These are phyloP conservation scores for Criorhina ranunculi DNA, from an alignment of 2,888 invertebrate genomes.

Conservation along the genomic window DNA sequence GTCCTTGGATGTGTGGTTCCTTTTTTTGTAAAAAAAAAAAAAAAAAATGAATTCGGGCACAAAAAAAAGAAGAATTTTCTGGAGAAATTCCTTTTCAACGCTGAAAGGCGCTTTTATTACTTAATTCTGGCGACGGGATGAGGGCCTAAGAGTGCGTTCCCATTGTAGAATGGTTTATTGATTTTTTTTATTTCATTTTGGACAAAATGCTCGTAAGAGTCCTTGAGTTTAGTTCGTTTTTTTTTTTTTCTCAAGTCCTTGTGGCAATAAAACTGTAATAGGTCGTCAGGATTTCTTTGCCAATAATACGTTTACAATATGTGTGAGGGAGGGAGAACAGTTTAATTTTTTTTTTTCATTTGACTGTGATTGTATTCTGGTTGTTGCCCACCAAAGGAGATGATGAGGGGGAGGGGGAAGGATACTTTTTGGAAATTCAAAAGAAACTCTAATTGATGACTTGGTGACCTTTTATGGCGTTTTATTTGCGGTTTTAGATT, in stretches of 20 bases:
- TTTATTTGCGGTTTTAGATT: constrained; percentile 2
- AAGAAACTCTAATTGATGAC: constrained; percentile 20
- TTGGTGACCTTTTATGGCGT: constrained; percentile 7
- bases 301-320: constrained; percentile 1
- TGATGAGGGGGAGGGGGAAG: not conserved
- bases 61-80: not conserved
- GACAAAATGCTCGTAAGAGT: constrained; percentile 17
- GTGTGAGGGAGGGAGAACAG: not conserved
- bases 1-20: constrained; percentile 31
- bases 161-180: constrained; percentile 38
- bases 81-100: constrained; percentile 10
- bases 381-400: constrained; percentile 9
- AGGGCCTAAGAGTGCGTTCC: not conserved
- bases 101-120: constrained; percentile 22
- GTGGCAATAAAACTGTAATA: constrained; percentile 43
- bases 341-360: too few relatives aligned
- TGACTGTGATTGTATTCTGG: constrained; percentile 4
- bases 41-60: constrained; percentile 10
- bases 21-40: constrained; percentile 28
- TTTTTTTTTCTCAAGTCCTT: constrained; percentile 28
- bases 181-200: constrained; percentile 48
- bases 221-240: constrained; percentile 41
- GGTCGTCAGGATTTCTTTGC: constrained; percentile 22
- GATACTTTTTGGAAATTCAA: not conserved
- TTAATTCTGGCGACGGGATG: constrained; percentile 24